Conservation (phyloP, 2,113 vertebrate genomes). For the Neolamprologus kungweensis region DNA sequence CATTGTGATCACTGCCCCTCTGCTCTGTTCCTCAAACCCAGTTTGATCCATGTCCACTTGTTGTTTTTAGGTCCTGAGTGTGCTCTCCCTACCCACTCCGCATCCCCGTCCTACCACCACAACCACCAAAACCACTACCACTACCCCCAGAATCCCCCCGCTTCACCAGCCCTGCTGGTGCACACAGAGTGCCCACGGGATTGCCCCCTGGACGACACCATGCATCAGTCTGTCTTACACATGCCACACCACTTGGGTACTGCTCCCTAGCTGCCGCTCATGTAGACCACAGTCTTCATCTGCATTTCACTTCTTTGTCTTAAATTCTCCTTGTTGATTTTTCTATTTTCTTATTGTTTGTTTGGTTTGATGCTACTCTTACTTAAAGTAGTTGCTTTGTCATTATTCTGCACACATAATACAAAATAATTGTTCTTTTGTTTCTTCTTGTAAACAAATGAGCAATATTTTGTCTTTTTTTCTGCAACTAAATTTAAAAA, state of each 20-base stretch:
- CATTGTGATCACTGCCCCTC: conserved; percentile 30
- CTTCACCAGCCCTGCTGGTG: conserved; percentile 73
- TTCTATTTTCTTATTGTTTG: rapidly evolving
- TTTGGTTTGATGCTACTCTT: not conserved
- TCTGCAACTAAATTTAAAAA: not conserved
- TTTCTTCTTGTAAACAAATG: not conserved
- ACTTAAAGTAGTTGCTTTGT: not conserved
- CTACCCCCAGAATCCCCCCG: conserved; percentile 65
- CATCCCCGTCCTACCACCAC: conserved; percentile 59
- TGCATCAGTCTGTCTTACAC: conserved; percentile 75
- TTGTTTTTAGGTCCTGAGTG: conserved; percentile 72
- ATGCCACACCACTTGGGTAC: conserved; percentile 70
- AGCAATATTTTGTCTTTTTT: not conserved
- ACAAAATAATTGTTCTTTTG: not conserved
- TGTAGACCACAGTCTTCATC: not conserved
- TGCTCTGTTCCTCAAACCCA: conserved; percentile 38
- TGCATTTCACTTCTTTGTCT: not conserved
- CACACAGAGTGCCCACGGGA: conserved; percentile 70
- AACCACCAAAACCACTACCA: conserved; percentile 43
- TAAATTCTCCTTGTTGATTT: not conserved
- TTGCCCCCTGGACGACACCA: conserved; percentile 73
- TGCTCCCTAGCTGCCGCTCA: conserved; percentile 40
- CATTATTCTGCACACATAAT: not conserved
- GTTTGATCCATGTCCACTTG: conserved; percentile 46
- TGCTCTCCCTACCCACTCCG: conserved; percentile 64